A percentile compares a stretch with the other conserved stretches of the same genome.
phyloP scores from a whole-genome alignment of 2,888 invertebrate genomes.

The Spodoptera picta region DNA sequence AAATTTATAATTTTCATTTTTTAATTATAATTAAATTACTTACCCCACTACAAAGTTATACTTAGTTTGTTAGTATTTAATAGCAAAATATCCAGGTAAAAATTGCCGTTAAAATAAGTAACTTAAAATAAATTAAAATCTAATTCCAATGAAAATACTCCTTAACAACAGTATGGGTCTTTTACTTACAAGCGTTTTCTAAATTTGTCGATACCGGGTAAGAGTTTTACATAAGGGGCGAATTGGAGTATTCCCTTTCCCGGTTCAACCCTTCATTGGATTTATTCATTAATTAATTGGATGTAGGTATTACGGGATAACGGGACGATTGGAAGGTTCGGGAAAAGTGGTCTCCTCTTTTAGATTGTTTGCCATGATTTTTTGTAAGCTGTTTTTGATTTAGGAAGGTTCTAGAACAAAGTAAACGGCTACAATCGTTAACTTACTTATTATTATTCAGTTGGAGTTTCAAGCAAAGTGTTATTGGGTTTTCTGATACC shows the following conservation, averaged over 20 bases:
- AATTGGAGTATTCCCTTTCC: constrained; percentile 17
- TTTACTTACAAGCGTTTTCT: constrained; percentile 8
- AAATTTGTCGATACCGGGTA: constrained; percentile 9
- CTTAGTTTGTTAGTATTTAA: too few species aligned
- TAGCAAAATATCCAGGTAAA: neutral
- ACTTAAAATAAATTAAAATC: neutral
- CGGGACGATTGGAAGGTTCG: neutral
- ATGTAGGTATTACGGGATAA: constrained; percentile 1
- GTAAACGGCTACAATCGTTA: too few species aligned
- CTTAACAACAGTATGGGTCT: constrained; percentile 1
- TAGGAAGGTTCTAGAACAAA: neutral
- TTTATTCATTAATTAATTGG: constrained; percentile 18
- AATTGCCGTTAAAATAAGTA: too few species aligned
- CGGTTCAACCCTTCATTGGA: constrained; percentile 14
- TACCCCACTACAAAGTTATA: too few species aligned
- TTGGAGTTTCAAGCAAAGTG: too few species aligned
- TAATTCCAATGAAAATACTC: neutral
- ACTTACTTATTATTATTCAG: too few species aligned
- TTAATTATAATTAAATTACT: too few species aligned
- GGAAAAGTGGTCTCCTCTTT: neutral
- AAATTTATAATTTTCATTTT: too few species aligned
- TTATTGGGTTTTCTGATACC: too few species aligned
- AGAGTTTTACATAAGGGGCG: constrained; percentile 9
- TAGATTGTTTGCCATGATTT: neutral
- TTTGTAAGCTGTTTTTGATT: neutral